These are phyloP conservation scores for Ophioninae sp. DNA, from an alignment of 2,888 invertebrate genomes.

Conservation along the genomic window DNA sequence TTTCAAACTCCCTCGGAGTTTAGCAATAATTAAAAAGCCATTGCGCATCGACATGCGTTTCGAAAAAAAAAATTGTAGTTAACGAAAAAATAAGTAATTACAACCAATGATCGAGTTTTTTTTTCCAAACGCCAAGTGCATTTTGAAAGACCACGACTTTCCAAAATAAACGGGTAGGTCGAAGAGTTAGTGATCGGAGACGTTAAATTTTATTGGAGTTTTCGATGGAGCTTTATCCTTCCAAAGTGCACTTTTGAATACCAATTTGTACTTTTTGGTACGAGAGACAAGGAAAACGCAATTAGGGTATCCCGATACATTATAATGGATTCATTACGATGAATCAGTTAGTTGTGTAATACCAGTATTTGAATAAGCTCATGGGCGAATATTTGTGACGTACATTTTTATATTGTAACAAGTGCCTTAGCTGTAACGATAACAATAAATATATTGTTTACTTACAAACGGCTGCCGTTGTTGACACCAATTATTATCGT, in stretches of 20 bases:
- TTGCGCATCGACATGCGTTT: too few relatives aligned
- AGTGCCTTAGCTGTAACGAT: conserved; percentile 80
- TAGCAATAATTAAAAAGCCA: too few relatives aligned
- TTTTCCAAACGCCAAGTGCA: background rate
- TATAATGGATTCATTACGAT: conserved; percentile 61
- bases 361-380: conserved; percentile 80
- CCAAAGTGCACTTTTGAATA: conserved; percentile 16
- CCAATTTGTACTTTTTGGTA: conserved; percentile 20
- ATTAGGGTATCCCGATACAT: conserved; percentile 31
- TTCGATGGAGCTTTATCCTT: background rate
- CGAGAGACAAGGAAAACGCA: conserved; percentile 16
- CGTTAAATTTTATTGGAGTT: background rate
- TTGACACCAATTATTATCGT: background rate
- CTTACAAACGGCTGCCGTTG: conserved; percentile 71
- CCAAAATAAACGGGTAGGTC: background rate
- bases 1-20: too few relatives aligned
- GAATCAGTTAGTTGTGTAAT: conserved; percentile 78
- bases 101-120: background rate
- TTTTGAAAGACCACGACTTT: background rate
- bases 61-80: too few relatives aligned
- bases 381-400: conserved; percentile 79
- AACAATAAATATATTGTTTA: conserved; percentile 80
- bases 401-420: conserved; percentile 80
- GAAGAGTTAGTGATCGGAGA: background rate
- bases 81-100: too few relatives aligned